Evolutionary conservation across 1,140 invertebrate species (phyloP).

Genomic region (Aphidius ervi): DNA sequence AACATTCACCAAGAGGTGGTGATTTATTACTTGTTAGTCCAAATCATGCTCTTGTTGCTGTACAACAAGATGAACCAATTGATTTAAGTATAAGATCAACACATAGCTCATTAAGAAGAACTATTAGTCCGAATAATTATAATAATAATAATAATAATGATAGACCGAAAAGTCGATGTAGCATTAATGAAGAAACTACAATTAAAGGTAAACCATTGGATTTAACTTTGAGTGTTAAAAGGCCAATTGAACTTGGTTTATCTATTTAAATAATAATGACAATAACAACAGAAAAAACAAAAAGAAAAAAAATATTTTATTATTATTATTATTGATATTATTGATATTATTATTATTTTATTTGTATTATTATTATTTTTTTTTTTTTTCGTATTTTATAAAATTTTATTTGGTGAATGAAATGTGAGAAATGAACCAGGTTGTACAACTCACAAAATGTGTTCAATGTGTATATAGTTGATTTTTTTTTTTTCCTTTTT

Average conservation of each 20-base stretch:
- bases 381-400: constrained; percentile 3
- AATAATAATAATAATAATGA: neutral
- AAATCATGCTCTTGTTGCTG: constrained; percentile 58
- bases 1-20: constrained; percentile 58
- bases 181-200: constrained; percentile 29
- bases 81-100: constrained; percentile 58
- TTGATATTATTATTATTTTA: neutral
- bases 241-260: constrained; percentile 30
- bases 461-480: constrained; percentile 35
- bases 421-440: constrained; percentile 10
- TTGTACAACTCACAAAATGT: constrained; percentile 21
- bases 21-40: constrained; percentile 60
- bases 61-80: constrained; percentile 68
- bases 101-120: constrained; percentile 25
- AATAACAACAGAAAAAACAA: constrained; percentile 18
- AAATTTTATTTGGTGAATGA: constrained; percentile 5
- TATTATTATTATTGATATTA: no score
- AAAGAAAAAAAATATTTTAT: neutral
- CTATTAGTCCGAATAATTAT: constrained; percentile 17
- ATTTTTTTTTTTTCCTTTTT: constrained; percentile 10
- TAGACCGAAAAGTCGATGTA: constrained; percentile 12
- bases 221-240: constrained; percentile 42
- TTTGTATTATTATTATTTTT: constrained; percentile 11
- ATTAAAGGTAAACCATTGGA: constrained; percentile 44
- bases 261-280: no score